Base-by-base conservation (phyloP, 2,888 invertebrate genomes). In the Tuberolachnus salignus region DNA sequence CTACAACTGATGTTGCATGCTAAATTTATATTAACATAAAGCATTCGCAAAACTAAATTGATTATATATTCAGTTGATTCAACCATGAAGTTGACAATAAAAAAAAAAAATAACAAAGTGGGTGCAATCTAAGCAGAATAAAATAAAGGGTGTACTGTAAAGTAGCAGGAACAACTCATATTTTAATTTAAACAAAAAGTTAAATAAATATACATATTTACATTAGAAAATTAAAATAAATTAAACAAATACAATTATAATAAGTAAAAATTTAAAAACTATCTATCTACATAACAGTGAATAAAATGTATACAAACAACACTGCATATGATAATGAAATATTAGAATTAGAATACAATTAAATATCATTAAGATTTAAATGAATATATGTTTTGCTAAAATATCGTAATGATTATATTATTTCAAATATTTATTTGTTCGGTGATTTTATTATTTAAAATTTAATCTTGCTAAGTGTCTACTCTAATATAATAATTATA, bases 121-220 rank as follows among this genome's bases (percentile, higher is more conserved):
- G 57, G 57, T 66, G 14, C n/a, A 49, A 71, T 26, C 23, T 26
- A n/a, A 67, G 3, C 10, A 16, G 23, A 66, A 55, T 11, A n/a
- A 72, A 16, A n/a, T 53, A 46, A 11, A 67, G 49, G 19, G 66
- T 66, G 46, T 14, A 67, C 23, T 57, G 3, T 75, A 55, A 55
- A 75, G 75, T 75, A 67, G 75, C 75, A 75, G 75, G 75, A 75
- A 75, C 75, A 46, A 75, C 55, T 61, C 21, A 19, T 46, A 23
- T 6, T 46, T 21, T 14, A 44, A 71, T 44, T 44, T 75, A 64
- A 64, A 44, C 23, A 71, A 55, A 53, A n/a, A n/a, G n/a, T 51
- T 14, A 34, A 23, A 42, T 64, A 74, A 53, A 44, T 49, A 64
- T 26, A 66, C 2, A 26, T 67, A 75, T 55, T 73, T 63, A 64